Base-by-base conservation (phyloP, 1,140 invertebrate species). In the Ceratina australensis region DNA sequence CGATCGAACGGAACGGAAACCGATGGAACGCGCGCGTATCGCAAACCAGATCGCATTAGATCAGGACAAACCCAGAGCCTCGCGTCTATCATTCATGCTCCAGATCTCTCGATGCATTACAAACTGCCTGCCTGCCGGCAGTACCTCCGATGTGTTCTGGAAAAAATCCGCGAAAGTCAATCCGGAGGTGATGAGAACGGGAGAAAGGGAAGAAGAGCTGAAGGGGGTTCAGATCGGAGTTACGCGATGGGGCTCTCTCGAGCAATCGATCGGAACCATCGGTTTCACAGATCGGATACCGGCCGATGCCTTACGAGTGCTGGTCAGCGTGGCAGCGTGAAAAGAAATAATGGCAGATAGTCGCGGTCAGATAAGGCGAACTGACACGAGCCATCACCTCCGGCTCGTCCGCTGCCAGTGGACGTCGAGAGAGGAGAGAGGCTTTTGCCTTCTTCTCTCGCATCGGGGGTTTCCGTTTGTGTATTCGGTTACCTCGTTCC, bases 311-410 rank as follows among this genome's bases (percentile, higher is more conserved):
- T 61, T 83, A 80, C 78, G 82, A 83, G 67, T 65, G 61, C 73
- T 73, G 60, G 81, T 73, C 75, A 47, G 52, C 15, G 42, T 72
- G 71, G 60, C 79, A 73, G 67, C 75, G 77, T 78, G 85, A 84
- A 82, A 89, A 84, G 79, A 79, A 88, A 80, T 84, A 86, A 89
- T 84, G 81, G 84, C 79, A 88, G 88, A 90, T 89, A 88, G 86
- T 81, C 72, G 74, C 84, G 83, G 22, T 33, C 60, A 88, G 87
- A 89, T 88, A 89, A 88, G 81, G 52, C 72, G 63, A 83, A 65
- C 82, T 78, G 85, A 87, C 82, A 84, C 80, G 80, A 87, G 82
- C 79, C 83, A 85, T 88, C 82, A 86, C 85, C 81, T 86, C 75
- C 60, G 54, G 64, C 67, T 81, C 67, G 74, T 81, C 72, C 74